Base-by-base conservation (phyloP, 30 jellyfish, hydroid and myxozoan genomes). In the Aurelia aurita complex sp. Pacific region DNA sequence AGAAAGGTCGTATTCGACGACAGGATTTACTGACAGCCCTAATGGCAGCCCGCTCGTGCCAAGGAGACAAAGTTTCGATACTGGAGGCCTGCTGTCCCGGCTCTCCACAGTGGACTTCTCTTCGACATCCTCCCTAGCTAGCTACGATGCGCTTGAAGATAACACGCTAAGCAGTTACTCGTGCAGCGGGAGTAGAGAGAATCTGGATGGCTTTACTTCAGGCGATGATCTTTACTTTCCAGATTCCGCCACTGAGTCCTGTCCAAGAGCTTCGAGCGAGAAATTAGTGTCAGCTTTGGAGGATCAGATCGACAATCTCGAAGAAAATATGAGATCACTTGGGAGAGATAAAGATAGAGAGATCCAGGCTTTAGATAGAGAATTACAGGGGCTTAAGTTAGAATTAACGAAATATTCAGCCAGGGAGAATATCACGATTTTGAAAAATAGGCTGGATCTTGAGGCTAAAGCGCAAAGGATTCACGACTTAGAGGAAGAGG, bases 41-140 rank as follows among this genome's bases (percentile, higher is more conserved):
- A 63, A 57, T 17, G 86, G 62, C 13, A 76, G 75, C 38, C 75
- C 75, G 2, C 36, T 35, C 35, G n/a, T 76, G 19, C 74, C 29
- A 51, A 59, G 87, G n/a, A 85, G 67, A 54, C 69, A 8, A 18
- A 75, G 79, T 42, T 42, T 6, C 13, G 95, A 85, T 4, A 38
- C 73, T 13, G 72, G 67, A 69, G 67, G 86, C 61, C 59, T 67
- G 52, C 84, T 85, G 10, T 29, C 87, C 12, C 82, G 89, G 29
- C 61, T 77, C 52, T 60, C 97, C 9, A 79, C 96, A 2, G 67
- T 81, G 69, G 91, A 88, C 15, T 85, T 90, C 57, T 87, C 98
- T 11, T 93, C 98, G 12, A 85, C 88, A 35, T 93, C 98, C 4
- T 93, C 98, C 1, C 62, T 93, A 66, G 96, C 97, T 34, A 93